phyloP scores from a whole-genome alignment of 2,113 vertebrate species.

The Hyla sarda region DNA sequence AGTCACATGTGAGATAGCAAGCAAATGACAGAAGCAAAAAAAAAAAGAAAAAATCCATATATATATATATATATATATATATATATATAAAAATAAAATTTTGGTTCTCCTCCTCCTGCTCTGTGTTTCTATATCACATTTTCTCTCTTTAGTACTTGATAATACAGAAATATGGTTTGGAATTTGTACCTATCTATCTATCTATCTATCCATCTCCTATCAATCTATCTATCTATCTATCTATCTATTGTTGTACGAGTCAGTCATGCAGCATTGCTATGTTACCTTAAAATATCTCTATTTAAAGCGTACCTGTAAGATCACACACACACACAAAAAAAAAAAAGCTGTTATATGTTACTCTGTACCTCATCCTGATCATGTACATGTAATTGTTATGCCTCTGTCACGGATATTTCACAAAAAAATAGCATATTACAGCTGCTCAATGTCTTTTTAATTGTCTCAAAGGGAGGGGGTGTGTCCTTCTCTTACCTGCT shows the following conservation, averaged over 20 bases:
- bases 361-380: too few species aligned
- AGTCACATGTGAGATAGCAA: conserved; percentile 99
- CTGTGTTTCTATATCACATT: conserved; percentile 54
- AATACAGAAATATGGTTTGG: conserved; percentile 20
- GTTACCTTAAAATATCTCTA: too few species aligned
- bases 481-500: too few species aligned
- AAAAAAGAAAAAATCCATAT: conserved; percentile 64
- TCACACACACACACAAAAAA: too few species aligned
- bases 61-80: conserved; percentile 56
- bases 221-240: conserved; percentile 32
- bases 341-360: too few species aligned
- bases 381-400: too few species aligned
- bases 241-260: background rate
- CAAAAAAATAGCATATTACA: too few species aligned
- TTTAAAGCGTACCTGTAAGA: too few species aligned
- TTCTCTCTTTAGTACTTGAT: conserved; percentile 29
- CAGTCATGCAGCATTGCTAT: too few species aligned
- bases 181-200: background rate
- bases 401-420: too few species aligned
- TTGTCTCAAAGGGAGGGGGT: too few species aligned
- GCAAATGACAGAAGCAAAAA: conserved; percentile 99
- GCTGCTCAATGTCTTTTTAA: too few species aligned
- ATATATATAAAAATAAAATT: conserved; percentile 51
- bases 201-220: background rate
- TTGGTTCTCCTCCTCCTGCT: conserved; percentile 51